Evolutionary conservation across 2,888 invertebrate genomes (phyloP), one percentile per base, ranked within the genome.

Genomic region (Eurois occulta): DNA sequence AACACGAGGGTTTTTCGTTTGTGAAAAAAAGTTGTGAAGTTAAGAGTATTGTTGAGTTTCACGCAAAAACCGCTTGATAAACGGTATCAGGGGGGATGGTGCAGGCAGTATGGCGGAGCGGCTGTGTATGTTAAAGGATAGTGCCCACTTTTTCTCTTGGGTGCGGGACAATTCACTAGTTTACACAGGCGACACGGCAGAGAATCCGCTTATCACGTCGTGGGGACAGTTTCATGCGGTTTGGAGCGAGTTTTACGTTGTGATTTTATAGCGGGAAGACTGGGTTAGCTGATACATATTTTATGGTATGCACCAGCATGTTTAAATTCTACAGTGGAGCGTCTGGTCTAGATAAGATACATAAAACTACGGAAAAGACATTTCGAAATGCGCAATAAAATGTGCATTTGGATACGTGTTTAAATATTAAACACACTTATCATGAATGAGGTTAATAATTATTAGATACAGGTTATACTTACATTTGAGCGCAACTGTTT

Each of bases 401-500:
- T 55, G 35, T 21, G 38, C 52, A 55, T 38, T 46, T 46, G 24
- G 2, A 32, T 16, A 13, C 24, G 5, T 38, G 13, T 5, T 62
- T 62, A 1, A 24, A 62, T 62, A 35, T 64, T 35, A 38, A 64
- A 64, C 35, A 35, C 10, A 35, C 35, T 7, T 1, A 38, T 13
- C 21, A 64, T 64, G n/a, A 38, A n/a, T n/a, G n/a, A n/a, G n/a
- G n/a, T n/a, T n/a, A n/a, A n/a, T 38, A 32, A 60, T 60, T 32
- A 28, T 32, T 32, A 16, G 21, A 32, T 35, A 41, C 16, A 43
- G 66, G 41, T 67, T n/a, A 93, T 96, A 96, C 96, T 96, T 94
- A 96, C 96, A 96, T 93, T 96, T 96, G 75, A 96, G 91, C 80
- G 95, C 95, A 94, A 95, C 96, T 96, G 94, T 91, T 88, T 72